Percentiles rank a stretch among this genome's conserved stretches.
Conservation (phyloP, 2,888 invertebrate species). For the Trichopria drosophilae region DNA sequence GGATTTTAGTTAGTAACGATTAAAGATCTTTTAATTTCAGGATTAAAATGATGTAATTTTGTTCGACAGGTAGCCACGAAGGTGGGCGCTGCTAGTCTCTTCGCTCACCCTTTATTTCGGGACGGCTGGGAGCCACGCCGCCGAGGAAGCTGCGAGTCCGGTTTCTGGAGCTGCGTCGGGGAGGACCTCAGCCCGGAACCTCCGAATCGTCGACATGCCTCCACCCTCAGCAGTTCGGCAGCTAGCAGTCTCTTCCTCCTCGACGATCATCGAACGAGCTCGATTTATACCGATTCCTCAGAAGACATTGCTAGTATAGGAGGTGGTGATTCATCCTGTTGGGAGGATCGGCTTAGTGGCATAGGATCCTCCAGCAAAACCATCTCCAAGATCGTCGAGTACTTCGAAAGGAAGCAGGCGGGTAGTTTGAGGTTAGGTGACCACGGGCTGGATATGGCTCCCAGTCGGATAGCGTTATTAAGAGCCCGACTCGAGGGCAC, state of each 20-base stretch:
- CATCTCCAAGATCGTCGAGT: slow-evolving; percentile 84
- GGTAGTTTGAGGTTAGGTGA: slow-evolving; percentile 51
- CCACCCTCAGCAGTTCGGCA: slow-evolving; percentile 60
- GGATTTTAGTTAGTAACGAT: too few relatives aligned
- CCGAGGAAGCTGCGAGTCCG: slow-evolving; percentile 85
- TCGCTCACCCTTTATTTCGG: slow-evolving; percentile 64
- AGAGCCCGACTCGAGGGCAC: slow-evolving; percentile 53
- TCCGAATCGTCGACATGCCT: slow-evolving; percentile 54
- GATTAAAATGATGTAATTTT: too few relatives aligned
- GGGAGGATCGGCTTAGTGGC: slow-evolving; percentile 68
- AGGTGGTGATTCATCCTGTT: slow-evolving; percentile 73
- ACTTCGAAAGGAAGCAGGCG: slow-evolving; percentile 75
- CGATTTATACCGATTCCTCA: slow-evolving; percentile 84
- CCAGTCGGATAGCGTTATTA: slow-evolving; percentile 50
- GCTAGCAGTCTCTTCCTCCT: slow-evolving; percentile 63
- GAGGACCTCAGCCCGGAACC: slow-evolving; percentile 68
- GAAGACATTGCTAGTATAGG: slow-evolving; percentile 83
- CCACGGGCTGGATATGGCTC: slow-evolving; percentile 47
- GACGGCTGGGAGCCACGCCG: slow-evolving; percentile 64
- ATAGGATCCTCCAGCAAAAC: slow-evolving; percentile 59
- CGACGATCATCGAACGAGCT: slow-evolving; percentile 72
- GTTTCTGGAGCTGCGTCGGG: slow-evolving; percentile 86
- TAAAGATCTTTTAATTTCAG: too few relatives aligned
- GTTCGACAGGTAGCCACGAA: slow-evolving; percentile 52
- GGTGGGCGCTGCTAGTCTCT: slow-evolving; percentile 64